A percentile compares a stretch with the other conserved stretches of the same genome.
Evolutionary conservation across 1,140 invertebrate genomes (phyloP).

Genomic region (Drosophila yakuba): DNA sequence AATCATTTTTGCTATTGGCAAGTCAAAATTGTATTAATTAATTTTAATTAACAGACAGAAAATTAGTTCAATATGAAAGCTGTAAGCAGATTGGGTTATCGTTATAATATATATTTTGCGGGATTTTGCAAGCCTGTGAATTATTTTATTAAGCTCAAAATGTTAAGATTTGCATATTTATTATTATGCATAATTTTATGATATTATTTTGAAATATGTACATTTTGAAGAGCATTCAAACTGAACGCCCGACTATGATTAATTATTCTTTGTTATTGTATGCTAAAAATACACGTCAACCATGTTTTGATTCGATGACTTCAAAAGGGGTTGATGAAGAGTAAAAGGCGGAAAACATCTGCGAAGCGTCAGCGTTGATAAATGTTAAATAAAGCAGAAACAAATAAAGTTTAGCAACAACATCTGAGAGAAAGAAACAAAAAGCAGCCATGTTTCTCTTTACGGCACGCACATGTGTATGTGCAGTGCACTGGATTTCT

Average conservation of each 20-base stretch:
- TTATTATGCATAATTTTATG: background rate
- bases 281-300: constrained; percentile 14
- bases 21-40: too few species aligned
- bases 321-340: constrained; percentile 41
- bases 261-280: constrained; percentile 1
- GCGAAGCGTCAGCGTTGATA: constrained; percentile 58
- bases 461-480: constrained; percentile 29
- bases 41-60: too few species aligned
- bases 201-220: background rate
- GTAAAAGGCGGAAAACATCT: constrained; percentile 46
- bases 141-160: background rate
- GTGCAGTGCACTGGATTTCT: background rate
- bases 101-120: too few species aligned
- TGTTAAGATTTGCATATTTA: background rate
- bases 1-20: too few species aligned
- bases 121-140: background rate
- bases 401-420: constrained; percentile 50
- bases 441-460: constrained; percentile 54
- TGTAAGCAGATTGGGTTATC: too few species aligned
- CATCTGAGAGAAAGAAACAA: constrained; percentile 53
- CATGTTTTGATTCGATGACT: constrained; percentile 27
- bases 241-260: constrained; percentile 6
- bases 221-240: background rate
- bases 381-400: constrained; percentile 49
- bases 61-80: too few species aligned